Percentiles rank a stretch among this genome's conserved stretches.
These are phyloP conservation scores for Oxyura jamaicensis DNA, from an alignment of 2,113 vertebrate species.

Conservation along the genomic window DNA sequence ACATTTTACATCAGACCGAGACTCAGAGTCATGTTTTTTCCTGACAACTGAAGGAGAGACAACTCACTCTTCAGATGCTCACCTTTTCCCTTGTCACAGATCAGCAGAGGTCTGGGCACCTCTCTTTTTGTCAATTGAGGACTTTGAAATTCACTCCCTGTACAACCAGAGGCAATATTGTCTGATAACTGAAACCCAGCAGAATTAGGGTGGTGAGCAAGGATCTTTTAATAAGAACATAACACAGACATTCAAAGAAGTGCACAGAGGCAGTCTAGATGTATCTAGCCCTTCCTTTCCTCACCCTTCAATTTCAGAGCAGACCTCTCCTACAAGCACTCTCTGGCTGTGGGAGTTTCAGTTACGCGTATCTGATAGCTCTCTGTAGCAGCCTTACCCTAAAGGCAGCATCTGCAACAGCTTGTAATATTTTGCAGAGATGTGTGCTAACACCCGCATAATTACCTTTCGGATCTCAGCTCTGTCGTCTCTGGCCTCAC, in stretches of 20 bases:
- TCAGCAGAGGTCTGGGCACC: background rate
- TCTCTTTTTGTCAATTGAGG: background rate
- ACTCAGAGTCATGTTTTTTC: background rate
- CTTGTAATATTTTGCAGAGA: background rate
- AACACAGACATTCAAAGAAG: background rate
- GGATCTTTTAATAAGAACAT: background rate
- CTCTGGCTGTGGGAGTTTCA: constrained; percentile 46
- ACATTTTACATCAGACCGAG: background rate
- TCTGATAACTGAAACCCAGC: background rate
- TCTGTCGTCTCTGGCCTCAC: background rate
- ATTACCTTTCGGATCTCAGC: background rate
- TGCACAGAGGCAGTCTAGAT: background rate
- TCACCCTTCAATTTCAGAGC: constrained; percentile 35
- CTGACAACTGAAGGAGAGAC: background rate
- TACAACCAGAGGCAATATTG: background rate
- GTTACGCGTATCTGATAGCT: constrained; percentile 24
- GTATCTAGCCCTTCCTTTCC: background rate
- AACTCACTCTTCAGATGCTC: background rate
- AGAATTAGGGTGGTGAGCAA: background rate
- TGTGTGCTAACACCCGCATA: constrained; percentile 21
- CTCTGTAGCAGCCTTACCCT: constrained; percentile 52
- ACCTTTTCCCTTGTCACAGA: background rate
- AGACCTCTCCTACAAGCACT: constrained; percentile 10
- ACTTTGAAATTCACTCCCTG: background rate
- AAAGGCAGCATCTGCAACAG: constrained; percentile 50